Conservation (phyloP, 2,888 invertebrate genomes). For the Melanostoma mellinum region DNA sequence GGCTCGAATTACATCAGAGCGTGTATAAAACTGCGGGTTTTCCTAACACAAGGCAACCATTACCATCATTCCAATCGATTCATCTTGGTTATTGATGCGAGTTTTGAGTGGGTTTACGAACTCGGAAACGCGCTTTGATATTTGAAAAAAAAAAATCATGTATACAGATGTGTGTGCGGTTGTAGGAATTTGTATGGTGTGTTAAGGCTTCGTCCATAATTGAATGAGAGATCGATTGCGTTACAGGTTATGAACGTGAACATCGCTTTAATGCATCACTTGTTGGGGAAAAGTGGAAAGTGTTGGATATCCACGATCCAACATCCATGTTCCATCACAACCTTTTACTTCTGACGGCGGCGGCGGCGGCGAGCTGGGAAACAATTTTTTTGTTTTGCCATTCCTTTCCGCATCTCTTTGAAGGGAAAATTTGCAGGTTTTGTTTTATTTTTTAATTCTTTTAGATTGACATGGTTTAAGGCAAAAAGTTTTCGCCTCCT, state of each 20-base stretch:
- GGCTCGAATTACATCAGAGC: constrained; percentile 38
- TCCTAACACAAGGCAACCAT: constrained; percentile 4
- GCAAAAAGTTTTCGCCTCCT: neutral
- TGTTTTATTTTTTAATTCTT: constrained; percentile 27
- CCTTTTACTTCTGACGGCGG: neutral
- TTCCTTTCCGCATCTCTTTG: neutral
- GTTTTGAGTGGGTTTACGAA: constrained; percentile 40
- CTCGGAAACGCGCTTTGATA: constrained; percentile 37
- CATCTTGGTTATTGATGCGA: constrained; percentile 62
- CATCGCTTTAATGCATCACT: constrained; percentile 48
- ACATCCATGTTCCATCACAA: neutral
- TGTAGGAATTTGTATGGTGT: constrained; percentile 10
- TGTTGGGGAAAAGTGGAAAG: constrained; percentile 32
- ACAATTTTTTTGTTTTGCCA: neutral
- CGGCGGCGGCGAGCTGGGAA: neutral
- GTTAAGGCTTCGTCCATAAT: constrained; percentile 47
- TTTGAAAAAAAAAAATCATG: neutral
- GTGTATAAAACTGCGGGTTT: constrained; percentile 12
- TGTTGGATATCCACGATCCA: constrained; percentile 1
- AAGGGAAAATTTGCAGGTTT: neutral
- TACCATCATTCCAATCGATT: constrained; percentile 33
- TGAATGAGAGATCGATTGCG: constrained; percentile 30
- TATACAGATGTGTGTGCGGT: neutral
- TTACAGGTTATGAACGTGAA: constrained; percentile 40
- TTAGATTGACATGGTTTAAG: constrained; percentile 18